Evolutionary conservation across 2,797 vertebrate species (phyloP).

Genomic region (Micromesistius poutassou): DNA sequence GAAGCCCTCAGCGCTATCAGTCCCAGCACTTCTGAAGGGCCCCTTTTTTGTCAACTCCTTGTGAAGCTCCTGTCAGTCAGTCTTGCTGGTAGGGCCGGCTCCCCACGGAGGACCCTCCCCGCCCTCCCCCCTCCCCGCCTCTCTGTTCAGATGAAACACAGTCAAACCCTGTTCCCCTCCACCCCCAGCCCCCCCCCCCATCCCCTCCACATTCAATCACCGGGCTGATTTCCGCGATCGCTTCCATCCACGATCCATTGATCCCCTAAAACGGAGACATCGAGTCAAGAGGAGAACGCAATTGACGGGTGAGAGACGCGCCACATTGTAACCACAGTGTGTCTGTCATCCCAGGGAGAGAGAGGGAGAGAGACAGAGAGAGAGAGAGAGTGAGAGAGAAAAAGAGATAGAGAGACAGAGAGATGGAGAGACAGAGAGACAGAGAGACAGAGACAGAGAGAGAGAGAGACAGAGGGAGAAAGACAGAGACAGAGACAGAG

Average conservation of each 20-base stretch:
- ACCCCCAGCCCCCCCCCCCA: constrained; percentile 21
- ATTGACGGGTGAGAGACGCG: not conserved
- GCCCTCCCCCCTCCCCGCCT: not conserved
- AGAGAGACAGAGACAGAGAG: not conserved
- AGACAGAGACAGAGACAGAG: not conserved
- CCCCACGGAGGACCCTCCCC: constrained; percentile 26
- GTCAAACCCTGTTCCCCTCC: constrained; percentile 36
- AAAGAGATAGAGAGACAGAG: not conserved
- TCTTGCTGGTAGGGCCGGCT: constrained; percentile 32
- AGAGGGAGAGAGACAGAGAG: not conserved
- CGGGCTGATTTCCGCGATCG: not conserved
- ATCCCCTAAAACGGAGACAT: constrained; percentile 3
- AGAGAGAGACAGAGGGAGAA: not conserved
- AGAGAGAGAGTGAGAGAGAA: not conserved
- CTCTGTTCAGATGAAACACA: constrained; percentile 26
- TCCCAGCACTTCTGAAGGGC: constrained; percentile 40
- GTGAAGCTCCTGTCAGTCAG: constrained; percentile 38
- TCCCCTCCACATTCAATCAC: not conserved
- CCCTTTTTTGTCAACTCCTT: constrained; percentile 24
- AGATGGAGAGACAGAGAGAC: not conserved
- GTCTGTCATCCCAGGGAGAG: constrained; percentile 8
- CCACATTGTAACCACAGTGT: constrained; percentile 29
- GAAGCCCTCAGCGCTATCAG: constrained; percentile 36
- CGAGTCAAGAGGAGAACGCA: not conserved
- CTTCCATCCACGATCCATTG: constrained; percentile 1